Evolutionary conservation across 2,113 vertebrate genomes (phyloP).

Genomic region (Gnathonemus echidnorhynchus): DNA sequence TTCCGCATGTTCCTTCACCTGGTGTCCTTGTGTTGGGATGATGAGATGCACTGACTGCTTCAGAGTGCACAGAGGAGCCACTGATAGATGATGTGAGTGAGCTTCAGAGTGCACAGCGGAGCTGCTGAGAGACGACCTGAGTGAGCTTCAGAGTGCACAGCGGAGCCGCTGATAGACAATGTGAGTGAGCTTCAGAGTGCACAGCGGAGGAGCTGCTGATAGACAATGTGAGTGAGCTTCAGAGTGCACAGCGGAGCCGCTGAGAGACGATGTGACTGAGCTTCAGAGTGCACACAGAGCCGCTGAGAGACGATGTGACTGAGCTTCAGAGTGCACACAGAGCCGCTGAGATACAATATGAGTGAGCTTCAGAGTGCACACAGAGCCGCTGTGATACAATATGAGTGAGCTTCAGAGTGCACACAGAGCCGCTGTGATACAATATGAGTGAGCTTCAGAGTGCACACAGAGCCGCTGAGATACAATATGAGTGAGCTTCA

Average conservation of each 20-base stretch:
- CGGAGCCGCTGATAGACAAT: not conserved
- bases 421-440: too few relatives aligned
- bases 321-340: too few relatives aligned
- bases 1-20: not conserved
- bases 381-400: not conserved
- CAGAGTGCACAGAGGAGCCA: not conserved
- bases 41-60: not conserved
- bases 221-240: too few relatives aligned
- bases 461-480: constrained; percentile 30
- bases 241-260: not conserved
- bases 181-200: too few relatives aligned
- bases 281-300: not conserved
- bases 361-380: constrained; percentile 33
- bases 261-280: too few relatives aligned
- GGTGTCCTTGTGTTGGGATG: not conserved
- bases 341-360: constrained; percentile 48
- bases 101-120: too few relatives aligned
- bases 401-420: too few relatives aligned
- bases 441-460: too few relatives aligned
- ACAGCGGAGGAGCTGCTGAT: fast-evolving
- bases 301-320: not conserved
- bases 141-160: too few relatives aligned
- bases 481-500: constrained; percentile 52
- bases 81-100: too few relatives aligned
- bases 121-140: too few relatives aligned